These are phyloP conservation scores for Linnaemya tessellans DNA, from an alignment of 2,888 invertebrate species.

Conservation along the genomic window DNA sequence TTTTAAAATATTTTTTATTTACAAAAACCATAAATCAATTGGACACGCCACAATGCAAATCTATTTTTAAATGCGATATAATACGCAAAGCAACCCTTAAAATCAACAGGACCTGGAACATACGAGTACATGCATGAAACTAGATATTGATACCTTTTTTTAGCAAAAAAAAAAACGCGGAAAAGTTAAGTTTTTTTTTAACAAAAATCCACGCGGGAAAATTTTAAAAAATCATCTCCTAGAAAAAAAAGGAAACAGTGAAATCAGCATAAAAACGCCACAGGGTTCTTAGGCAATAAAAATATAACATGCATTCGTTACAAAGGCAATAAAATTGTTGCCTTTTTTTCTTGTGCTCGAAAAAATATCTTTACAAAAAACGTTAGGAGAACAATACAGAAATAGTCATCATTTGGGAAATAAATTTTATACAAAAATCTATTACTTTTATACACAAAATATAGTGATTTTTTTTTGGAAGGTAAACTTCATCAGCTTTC, in stretches of 20 bases:
- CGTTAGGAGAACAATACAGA: conserved; percentile 29
- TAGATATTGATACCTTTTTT: conserved; percentile 68
- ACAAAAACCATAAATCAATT: conserved; percentile 83
- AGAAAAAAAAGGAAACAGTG: background rate
- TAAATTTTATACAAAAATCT: conserved; percentile 59
- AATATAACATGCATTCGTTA: conserved; percentile 67
- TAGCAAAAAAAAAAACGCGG: conserved; percentile 29
- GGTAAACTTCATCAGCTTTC: conserved; percentile 41
- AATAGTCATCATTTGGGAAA: conserved; percentile 55
- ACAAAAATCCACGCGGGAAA: conserved; percentile 72
- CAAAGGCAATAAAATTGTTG: conserved; percentile 70
- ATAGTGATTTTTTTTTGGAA: conserved; percentile 22
- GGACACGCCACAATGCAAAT: conserved; percentile 82
- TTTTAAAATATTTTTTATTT: conserved; percentile 76
- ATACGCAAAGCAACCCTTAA: conserved; percentile 75
- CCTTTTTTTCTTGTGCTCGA: conserved; percentile 3
- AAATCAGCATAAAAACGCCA: conserved; percentile 71
- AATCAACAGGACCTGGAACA: conserved; percentile 51
- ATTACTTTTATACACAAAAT: conserved; percentile 10
- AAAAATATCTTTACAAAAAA: conserved; percentile 42
- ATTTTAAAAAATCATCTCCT: conserved; percentile 65
- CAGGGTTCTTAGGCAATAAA: conserved; percentile 72
- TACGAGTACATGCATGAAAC: conserved; percentile 19
- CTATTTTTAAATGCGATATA: conserved; percentile 83
- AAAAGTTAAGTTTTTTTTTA: conserved; percentile 40